phyloP scores from a whole-genome alignment of 2,113 vertebrate genomes.

The Neopipo cinnamomea region DNA sequence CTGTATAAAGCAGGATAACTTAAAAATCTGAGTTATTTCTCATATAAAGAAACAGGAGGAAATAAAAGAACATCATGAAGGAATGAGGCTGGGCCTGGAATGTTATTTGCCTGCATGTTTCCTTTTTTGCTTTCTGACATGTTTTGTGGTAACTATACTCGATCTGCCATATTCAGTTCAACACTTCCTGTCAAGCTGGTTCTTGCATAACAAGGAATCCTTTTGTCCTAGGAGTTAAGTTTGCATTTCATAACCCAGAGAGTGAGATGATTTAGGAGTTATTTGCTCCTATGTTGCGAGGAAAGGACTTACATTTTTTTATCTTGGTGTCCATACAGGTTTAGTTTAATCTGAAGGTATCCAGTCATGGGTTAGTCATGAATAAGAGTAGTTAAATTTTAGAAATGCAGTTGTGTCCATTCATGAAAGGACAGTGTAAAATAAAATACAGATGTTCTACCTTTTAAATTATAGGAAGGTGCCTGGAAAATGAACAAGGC shows the following conservation, averaged over 20 bases:
- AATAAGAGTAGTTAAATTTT: not conserved
- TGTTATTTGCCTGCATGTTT: not conserved
- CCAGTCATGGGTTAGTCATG: not conserved
- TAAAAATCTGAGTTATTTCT: not conserved
- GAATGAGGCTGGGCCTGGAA: not conserved
- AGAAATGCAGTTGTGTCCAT: not conserved
- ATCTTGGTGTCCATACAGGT: not conserved
- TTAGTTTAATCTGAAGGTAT: not conserved
- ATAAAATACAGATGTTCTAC: not conserved
- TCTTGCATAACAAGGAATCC: not conserved
- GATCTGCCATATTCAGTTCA: not conserved
- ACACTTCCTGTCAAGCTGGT: not conserved
- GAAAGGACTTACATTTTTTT: not conserved
- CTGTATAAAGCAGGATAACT: not conserved
- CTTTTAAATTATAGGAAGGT: not conserved
- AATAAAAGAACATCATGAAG: not conserved
- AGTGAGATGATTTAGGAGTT: not conserved
- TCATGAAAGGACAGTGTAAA: not conserved
- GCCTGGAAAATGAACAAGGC: not conserved
- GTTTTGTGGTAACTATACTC: not conserved
- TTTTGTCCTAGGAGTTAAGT: slow-evolving; percentile 24
- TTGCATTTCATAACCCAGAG: not conserved
- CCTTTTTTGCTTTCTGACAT: not conserved
- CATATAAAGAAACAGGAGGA: not conserved
- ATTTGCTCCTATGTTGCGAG: not conserved